phyloP scores from a whole-genome alignment of 2,113 vertebrate species.

The Nannobrachium achirus region DNA sequence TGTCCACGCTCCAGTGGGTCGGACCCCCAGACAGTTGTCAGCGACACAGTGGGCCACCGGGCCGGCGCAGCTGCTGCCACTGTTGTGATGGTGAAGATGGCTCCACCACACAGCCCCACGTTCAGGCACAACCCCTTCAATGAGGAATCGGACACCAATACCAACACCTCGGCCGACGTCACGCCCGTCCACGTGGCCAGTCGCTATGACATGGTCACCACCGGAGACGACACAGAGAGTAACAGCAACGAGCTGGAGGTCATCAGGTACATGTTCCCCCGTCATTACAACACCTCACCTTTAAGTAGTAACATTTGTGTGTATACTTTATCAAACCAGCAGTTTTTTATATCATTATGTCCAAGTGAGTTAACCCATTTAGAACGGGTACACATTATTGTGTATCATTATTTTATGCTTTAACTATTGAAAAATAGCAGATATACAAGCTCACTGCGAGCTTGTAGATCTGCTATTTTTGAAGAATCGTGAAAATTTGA shows the following conservation, averaged over 20 bases:
- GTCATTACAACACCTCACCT: not conserved
- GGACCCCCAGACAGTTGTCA: conserved; percentile 79
- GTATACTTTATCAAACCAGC: no score
- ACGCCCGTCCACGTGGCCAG: conserved; percentile 84
- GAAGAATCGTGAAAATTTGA: no score
- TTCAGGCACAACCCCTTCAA: conserved; percentile 94
- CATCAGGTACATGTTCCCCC: conserved; percentile 84
- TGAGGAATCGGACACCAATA: conserved; percentile 76
- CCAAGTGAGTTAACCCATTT: no score
- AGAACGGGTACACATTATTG: no score
- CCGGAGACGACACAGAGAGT: conserved; percentile 71
- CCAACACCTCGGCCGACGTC: conserved; percentile 84
- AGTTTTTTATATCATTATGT: no score
- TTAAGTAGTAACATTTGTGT: not conserved
- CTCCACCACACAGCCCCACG: conserved; percentile 79
- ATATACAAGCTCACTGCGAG: no score
- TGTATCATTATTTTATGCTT: no score
- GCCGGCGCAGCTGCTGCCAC: conserved; percentile 6
- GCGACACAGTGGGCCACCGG: conserved; percentile 67
- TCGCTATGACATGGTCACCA: conserved; percentile 55
- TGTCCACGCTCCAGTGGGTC: conserved; percentile 85
- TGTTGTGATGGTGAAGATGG: conserved; percentile 39
- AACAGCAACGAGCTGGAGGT: conserved; percentile 87
- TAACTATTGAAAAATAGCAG: no score
- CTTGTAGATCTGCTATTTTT: no score